phyloP scores from a whole-genome alignment of 2,888 invertebrate genomes.

The Pandemis cinnamomeana region DNA sequence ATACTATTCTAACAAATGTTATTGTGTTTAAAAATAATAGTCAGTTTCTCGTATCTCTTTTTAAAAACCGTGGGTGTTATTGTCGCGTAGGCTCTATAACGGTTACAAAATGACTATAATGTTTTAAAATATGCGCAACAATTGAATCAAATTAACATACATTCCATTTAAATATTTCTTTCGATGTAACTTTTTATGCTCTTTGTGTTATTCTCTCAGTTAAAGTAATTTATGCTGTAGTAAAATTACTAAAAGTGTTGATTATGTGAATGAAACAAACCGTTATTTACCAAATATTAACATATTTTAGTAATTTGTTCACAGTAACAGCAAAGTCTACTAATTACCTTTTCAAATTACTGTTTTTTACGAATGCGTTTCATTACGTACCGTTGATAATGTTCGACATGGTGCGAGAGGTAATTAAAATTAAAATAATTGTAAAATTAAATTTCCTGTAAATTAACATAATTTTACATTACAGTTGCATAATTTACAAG shows the following conservation, averaged over 20 bases:
- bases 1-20: not conserved
- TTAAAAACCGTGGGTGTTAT: not conserved
- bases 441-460: not conserved
- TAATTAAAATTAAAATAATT: not conserved
- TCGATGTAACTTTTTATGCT: not conserved
- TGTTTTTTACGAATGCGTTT: not conserved
- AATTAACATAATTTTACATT: not conserved
- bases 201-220: slow-evolving; percentile 3
- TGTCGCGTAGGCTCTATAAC: slow-evolving; percentile 3
- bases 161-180: slow-evolving; percentile 10
- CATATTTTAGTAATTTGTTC: not conserved
- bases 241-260: not conserved
- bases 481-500: not conserved
- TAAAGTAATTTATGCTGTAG: not conserved
- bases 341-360: not conserved
- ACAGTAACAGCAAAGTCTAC: not conserved
- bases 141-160: slow-evolving; percentile 14
- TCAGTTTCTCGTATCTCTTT: not conserved
- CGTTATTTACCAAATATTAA: not conserved
- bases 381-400: not conserved
- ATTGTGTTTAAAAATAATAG: not conserved
- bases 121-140: slow-evolving; percentile 5
- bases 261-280: slow-evolving; percentile 7
- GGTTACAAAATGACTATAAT: slow-evolving; percentile 10
- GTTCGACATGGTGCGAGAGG: not conserved